Base-by-base conservation (phyloP, 2,888 invertebrate genomes). In the Netelia melanura region DNA sequence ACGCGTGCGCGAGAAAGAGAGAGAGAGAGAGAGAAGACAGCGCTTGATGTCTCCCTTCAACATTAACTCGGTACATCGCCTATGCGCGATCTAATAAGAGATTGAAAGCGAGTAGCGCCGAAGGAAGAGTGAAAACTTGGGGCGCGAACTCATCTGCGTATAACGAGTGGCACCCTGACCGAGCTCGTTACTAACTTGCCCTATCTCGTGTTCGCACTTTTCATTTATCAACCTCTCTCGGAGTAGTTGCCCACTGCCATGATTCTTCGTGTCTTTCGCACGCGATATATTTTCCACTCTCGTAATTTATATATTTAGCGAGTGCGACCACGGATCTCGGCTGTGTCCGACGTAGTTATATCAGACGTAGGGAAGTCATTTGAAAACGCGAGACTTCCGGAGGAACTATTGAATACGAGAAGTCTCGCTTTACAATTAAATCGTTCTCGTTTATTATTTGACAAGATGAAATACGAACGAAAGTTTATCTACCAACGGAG, bases 151-250 rank as follows among this genome's bases (percentile, higher is more conserved):
- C 14, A 70, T 79, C 30, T 70, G 85, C 87, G 86, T 82, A 85
- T 84, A 86, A 86, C 83, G 87, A 88, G 86, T 84, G 87, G 85
- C 85, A 81, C 86, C 84, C 84, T 86, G 88, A 87, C 78, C 62
- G 14, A 48, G 48, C 70, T 70, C 54, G 62, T 30, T 30, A 30
- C 30, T 30, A 68, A 78, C 61, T 68, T 75, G 65, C 72, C 61
- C 52, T 44, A 58, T 65, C 84, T 30, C 74, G 70, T 58, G 71
- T 11, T 10, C 43, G 17, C 43, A 21, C 44, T 43, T 44, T 21
- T 52, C 48, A 14, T 48, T 48, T 48, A 48, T 48, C 10, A 14
- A 48, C 48, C 17, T 17, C 11, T 48, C 14, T 10, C 14, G 48
- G 10, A 14, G 48, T 48, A 58, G 23, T 64, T n/a, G 21, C 23